Conservation (phyloP, 2,888 invertebrate species). For the Tetragonisca angustula region DNA sequence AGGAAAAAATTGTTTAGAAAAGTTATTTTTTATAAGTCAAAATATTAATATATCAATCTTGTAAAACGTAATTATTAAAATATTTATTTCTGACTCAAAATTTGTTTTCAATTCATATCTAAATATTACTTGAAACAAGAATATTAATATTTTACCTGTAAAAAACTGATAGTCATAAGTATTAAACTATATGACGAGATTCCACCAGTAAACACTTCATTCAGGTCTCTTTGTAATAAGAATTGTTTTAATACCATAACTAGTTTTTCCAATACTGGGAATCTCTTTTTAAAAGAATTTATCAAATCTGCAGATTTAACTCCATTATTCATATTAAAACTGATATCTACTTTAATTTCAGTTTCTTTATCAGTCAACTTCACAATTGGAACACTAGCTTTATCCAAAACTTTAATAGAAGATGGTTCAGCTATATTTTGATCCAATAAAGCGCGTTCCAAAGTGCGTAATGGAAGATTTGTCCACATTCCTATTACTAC, state of each 20-base stretch:
- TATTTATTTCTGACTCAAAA: background rate
- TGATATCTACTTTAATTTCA: slow-evolving; percentile 97
- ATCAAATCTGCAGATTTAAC: slow-evolving; percentile 98
- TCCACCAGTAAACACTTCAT: slow-evolving; percentile 99
- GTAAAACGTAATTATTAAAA: background rate
- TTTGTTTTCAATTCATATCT: background rate
- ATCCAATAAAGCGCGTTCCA: slow-evolving; percentile 95
- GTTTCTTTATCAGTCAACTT: slow-evolving; percentile 95
- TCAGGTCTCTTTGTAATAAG: slow-evolving; percentile 97
- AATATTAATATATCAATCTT: background rate
- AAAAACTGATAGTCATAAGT: slow-evolving; percentile 98
- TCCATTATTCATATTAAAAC: slow-evolving; percentile 99
- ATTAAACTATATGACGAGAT: slow-evolving; percentile 99
- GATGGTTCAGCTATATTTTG: slow-evolving; percentile 95
- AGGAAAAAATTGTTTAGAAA: background rate
- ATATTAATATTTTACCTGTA: slow-evolving; percentile 86
- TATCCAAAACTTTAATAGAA: slow-evolving; percentile 97
- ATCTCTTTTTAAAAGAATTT: slow-evolving; percentile 94
- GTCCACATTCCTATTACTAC: slow-evolving; percentile 92
- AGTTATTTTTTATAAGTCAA: slow-evolving; percentile 2
- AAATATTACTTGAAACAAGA: background rate
- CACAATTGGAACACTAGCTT: slow-evolving; percentile 99
- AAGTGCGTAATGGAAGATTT: slow-evolving; percentile 94
- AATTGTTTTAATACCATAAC: slow-evolving; percentile 99
- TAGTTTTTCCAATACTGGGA: slow-evolving; percentile 95